phyloP scores from a whole-genome alignment of 2,797 vertebrate species.

The Microctenopoma steveboyesi region DNA sequence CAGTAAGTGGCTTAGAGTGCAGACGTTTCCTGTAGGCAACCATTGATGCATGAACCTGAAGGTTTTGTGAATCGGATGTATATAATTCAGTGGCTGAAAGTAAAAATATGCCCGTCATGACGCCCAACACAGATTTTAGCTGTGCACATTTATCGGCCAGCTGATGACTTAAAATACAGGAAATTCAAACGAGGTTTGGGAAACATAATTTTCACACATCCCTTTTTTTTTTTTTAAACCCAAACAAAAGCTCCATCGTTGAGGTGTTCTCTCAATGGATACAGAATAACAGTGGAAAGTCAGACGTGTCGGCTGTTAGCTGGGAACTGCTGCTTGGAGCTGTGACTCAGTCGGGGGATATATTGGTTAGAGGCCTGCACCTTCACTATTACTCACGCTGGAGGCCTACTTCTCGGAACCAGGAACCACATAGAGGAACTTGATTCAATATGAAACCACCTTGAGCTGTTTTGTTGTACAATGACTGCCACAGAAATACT shows the following conservation, averaged over 20 bases:
- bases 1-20: constrained; percentile 40
- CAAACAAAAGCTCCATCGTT: neutral
- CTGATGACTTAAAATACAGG: neutral
- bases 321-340: constrained; percentile 51
- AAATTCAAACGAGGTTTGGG: neutral
- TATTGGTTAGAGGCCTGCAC: constrained; percentile 74
- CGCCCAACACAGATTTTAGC: neutral
- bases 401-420: constrained; percentile 85
- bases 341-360: constrained; percentile 74
- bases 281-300: constrained; percentile 50
- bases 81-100: constrained; percentile 38
- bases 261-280: neutral
- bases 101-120: neutral
- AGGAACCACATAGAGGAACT: constrained; percentile 84
- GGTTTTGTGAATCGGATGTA: constrained; percentile 67
- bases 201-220: neutral
- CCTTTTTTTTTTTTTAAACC: neutral
- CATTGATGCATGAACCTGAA: constrained; percentile 57
- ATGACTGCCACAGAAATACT: constrained; percentile 58
- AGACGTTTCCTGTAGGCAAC: constrained; percentile 75
- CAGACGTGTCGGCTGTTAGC: constrained; percentile 28
- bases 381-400: constrained; percentile 85
- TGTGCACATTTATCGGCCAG: neutral
- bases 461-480: constrained; percentile 64
- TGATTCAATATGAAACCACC: constrained; percentile 86